Conservation (phyloP, 2,113 vertebrate genomes). For the Tachysurus fulvidraco region DNA sequence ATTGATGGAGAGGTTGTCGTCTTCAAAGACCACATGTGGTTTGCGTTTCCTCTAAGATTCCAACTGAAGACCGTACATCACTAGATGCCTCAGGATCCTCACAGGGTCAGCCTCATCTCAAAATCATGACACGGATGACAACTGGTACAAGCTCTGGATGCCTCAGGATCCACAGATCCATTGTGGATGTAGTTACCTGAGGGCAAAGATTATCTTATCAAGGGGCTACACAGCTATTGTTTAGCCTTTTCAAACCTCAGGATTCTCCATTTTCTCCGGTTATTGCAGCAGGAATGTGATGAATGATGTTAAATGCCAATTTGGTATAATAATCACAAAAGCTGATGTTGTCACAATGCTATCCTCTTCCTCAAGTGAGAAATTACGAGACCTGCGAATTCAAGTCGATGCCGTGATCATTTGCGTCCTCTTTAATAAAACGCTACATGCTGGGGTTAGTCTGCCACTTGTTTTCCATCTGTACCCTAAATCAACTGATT, state of each 20-base stretch:
- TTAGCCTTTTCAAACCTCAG: background rate
- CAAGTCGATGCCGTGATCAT: background rate
- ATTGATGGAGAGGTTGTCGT: too few species aligned
- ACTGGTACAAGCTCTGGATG: too few species aligned
- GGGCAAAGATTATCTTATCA: background rate
- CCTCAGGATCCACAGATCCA: too few species aligned
- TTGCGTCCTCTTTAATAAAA: background rate
- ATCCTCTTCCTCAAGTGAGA: too few species aligned
- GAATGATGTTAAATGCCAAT: background rate
- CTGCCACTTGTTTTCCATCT: background rate
- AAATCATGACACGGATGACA: too few species aligned
- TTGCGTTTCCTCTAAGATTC: too few species aligned
- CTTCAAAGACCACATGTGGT: too few species aligned
- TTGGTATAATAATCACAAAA: slow-evolving; percentile 10
- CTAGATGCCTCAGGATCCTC: too few species aligned
- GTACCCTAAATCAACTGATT: background rate
- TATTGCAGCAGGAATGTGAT: background rate
- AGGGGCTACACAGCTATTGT: background rate
- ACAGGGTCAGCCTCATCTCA: too few species aligned
- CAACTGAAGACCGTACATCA: too few species aligned
- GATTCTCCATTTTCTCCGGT: background rate
- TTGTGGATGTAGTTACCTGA: background rate
- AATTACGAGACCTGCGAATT: background rate
- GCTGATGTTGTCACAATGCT: background rate
- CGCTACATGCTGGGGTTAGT: background rate